Evolutionary conservation across 2,888 invertebrate species (phyloP).

Genomic region (Lumbricus terrestris): DNA sequence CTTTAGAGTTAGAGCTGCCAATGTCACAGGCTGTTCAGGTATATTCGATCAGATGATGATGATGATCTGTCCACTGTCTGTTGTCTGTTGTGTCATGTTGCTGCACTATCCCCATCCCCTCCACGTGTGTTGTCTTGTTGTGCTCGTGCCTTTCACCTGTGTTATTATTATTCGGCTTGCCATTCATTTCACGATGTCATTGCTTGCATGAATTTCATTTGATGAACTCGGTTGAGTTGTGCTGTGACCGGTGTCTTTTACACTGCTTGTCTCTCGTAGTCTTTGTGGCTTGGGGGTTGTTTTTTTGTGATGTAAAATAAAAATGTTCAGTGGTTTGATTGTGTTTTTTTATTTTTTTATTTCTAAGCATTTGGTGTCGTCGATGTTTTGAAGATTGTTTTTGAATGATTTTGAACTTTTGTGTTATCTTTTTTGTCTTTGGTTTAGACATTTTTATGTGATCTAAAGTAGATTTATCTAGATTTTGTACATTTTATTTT

Average conservation of each 20-base stretch:
- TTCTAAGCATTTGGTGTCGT: not conserved
- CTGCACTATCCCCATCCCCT: not conserved
- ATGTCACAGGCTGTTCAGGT: constrained; percentile 98
- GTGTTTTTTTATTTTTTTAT: not conserved
- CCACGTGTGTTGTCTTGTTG: not conserved
- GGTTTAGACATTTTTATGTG: not conserved
- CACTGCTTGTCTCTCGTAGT: not conserved
- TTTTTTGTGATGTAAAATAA: not conserved
- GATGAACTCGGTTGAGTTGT: too few species aligned
- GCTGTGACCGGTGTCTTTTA: not conserved
- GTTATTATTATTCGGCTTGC: not conserved
- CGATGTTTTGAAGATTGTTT: not conserved
- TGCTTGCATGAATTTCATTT: not conserved
- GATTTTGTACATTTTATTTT: not conserved
- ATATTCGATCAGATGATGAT: too few species aligned
- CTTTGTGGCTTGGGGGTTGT: not conserved
- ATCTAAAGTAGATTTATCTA: not conserved
- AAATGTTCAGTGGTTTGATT: too few species aligned
- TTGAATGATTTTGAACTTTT: not conserved
- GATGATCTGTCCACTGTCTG: constrained; percentile 6
- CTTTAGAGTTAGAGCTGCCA: constrained; percentile 89
- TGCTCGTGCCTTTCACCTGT: not conserved
- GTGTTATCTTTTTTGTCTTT: not conserved
- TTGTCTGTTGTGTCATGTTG: not conserved
- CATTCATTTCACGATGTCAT: too few species aligned